Evolutionary conservation across 2,888 invertebrate genomes (phyloP), one percentile per base, ranked within the genome.

Genomic region (Drosophila rellima): DNA sequence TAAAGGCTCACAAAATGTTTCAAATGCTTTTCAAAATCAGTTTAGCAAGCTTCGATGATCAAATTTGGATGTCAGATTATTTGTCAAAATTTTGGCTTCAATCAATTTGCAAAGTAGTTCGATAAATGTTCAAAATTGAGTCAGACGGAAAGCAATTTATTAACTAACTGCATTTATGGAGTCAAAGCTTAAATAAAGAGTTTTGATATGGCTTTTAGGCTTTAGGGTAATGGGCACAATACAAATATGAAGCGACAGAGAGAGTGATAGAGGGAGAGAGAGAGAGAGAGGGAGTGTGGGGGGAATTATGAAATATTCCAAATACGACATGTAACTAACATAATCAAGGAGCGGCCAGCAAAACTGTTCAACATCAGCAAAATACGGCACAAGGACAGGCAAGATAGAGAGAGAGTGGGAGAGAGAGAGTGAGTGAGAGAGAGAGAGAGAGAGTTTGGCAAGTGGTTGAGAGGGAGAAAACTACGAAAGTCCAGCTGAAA

Each of bases 291-390:
- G 6, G 8, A 26, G 40, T 59, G 23, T 2, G 3, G 3, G 37
- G 8, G n/a, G 42, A 11, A 62, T 18, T 68, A 75, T 75, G 68
- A 75, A 76, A 64, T 76, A 75, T 72, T 72, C 61, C 70, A 78
- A 70, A 71, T 70, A 77, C 68, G 61, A 77, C 80, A 82, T 69
- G 70, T 70, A 70, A 74, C 85, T 80, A 82, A 69, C 82, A 82
- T 80, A 82, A 78, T 80, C 73, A 80, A 71, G 82, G 66, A 76
- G 64, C 64, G 70, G 70, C 69, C 40, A 62, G 51, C 50, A 54
- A 72, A 73, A 55, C 39, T 62, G 57, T 56, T 54, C 73, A 73
- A 74, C 35, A 48, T n/a, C 31, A 29, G 42, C 33, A 31, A 26
- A 59, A 26, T 31, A 23, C 48, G 0, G n/a, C n/a, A 39, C 42